These are phyloP conservation scores for Bucco capensis DNA, from an alignment of 2,113 vertebrate genomes.

Conservation along the genomic window DNA sequence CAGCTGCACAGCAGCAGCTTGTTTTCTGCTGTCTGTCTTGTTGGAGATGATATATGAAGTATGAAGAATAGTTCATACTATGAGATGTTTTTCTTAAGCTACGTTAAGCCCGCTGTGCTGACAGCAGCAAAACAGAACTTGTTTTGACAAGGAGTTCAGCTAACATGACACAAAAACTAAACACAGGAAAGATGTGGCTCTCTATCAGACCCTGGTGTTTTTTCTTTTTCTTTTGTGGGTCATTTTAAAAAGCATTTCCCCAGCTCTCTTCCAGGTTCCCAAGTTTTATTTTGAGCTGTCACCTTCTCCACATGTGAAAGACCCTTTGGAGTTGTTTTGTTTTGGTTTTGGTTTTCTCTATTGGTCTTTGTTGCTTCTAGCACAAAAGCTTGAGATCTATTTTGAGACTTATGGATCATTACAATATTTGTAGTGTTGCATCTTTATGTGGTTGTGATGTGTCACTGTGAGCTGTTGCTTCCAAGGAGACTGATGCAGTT, in stretches of 20 bases:
- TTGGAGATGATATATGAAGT: constrained; percentile 52
- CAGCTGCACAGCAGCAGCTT: constrained; percentile 4
- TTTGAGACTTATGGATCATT: not conserved
- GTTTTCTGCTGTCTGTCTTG: constrained; percentile 59
- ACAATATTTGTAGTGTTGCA: not conserved
- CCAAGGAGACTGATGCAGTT: not conserved
- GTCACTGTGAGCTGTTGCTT: not conserved
- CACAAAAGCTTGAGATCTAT: not conserved
- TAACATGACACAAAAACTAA: constrained; percentile 34
- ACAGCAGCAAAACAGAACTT: constrained; percentile 54
- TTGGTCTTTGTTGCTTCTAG: not conserved
- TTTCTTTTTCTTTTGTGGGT: constrained; percentile 1
- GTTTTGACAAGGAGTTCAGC: constrained; percentile 52
- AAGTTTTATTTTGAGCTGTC: not conserved
- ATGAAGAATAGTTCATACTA: not conserved
- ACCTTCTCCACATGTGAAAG: not conserved
- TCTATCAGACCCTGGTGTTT: not conserved
- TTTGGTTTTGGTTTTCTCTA: not conserved
- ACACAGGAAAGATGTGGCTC: not conserved
- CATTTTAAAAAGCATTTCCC: not conserved
- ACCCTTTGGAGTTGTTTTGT: not conserved
- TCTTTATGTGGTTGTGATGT: not conserved
- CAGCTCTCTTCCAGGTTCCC: not conserved
- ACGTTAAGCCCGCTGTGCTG: constrained; percentile 61
- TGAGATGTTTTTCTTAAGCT: constrained; percentile 62